Evolutionary conservation across 2,888 invertebrate species (phyloP).

Genomic region (Myopa testacea): DNA sequence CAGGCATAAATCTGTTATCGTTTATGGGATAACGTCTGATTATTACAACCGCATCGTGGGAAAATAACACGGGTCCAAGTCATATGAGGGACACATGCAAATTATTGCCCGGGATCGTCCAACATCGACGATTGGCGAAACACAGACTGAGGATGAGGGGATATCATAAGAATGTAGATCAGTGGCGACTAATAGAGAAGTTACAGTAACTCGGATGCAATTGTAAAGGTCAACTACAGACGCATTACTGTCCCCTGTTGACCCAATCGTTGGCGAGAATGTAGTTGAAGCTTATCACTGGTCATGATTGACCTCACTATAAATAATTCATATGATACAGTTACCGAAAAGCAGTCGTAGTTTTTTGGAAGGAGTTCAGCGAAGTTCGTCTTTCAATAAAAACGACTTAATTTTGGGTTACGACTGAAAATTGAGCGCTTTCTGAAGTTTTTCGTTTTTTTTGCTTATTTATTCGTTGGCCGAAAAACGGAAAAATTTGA

Average conservation of each 20-base stretch:
- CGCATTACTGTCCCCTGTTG: too few relatives aligned
- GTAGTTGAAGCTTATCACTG: constrained; percentile 26
- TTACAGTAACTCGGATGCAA: too few relatives aligned
- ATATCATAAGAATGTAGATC: background rate
- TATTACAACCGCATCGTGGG: constrained; percentile 31
- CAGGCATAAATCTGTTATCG: constrained; percentile 27
- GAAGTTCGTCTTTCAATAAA: too few relatives aligned
- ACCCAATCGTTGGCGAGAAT: too few relatives aligned
- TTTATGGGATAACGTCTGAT: constrained; percentile 23
- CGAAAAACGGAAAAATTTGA: background rate
- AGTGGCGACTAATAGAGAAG: background rate
- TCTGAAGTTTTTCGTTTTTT: too few relatives aligned
- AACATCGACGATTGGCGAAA: too few relatives aligned
- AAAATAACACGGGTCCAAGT: constrained; percentile 9
- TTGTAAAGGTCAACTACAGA: too few relatives aligned
- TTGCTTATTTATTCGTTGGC: background rate
- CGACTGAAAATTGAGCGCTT: background rate
- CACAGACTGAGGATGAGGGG: too few relatives aligned
- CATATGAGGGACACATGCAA: constrained; percentile 8
- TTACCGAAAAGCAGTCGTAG: background rate
- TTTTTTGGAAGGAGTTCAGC: background rate
- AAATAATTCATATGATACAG: constrained; percentile 19
- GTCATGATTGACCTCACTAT: background rate
- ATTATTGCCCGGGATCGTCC: background rate
- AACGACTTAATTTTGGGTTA: constrained; percentile 31